Evolutionary conservation across 1,140 invertebrate species (phyloP), one percentile per base, ranked within the genome.

Genomic region (Drosophila kurseongensis): DNA sequence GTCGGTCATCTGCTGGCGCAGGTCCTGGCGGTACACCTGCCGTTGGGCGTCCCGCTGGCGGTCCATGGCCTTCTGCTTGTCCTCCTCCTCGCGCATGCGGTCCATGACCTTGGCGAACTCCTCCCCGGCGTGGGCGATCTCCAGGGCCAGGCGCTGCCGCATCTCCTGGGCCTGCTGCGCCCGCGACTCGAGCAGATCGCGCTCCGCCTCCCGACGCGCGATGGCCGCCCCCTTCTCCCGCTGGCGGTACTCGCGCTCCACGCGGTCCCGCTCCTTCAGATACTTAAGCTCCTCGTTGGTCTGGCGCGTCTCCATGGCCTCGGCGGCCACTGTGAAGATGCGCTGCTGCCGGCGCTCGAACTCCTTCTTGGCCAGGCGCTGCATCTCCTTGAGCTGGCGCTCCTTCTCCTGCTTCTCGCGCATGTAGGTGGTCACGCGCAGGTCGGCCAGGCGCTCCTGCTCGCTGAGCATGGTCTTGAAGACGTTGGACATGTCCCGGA

Each of bases 361-460:
- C 51, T 92, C 81, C 54, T 93, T 73, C 36, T 92, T 92, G 35
- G 92, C 89, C 36, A 92, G 67, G 29, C 65, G 86, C 36, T 92
- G 85, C 36, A 93, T 92, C 38, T 93, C 81, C 2, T 80, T 93
- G 2, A 93, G 52, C 58, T 93, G 92, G 36, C 91, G 88, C 57
- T 95, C 94, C 55, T 94, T 89, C 80, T 95, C 94, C 40, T 93
- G 92, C 75, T 95, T 95, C 36, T 93, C 80, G 48, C 91, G 86
- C 90, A 95, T 94, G 72, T 94, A 96, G 69, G 95, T 93, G 73
- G 93, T 93, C 55, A 95, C 93, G 74, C 95, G 93, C 60, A 94
- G 81, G 67, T 95, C 95, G 12, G 95, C 93, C 47, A 95, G 93
- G 59, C 93, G 93, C 72, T 94, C 93, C 81, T 95, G 94, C 61